Evolutionary conservation across 1,140 invertebrate species (phyloP), one percentile per base, ranked within the genome.

Genomic region (Colletes gigas): DNA sequence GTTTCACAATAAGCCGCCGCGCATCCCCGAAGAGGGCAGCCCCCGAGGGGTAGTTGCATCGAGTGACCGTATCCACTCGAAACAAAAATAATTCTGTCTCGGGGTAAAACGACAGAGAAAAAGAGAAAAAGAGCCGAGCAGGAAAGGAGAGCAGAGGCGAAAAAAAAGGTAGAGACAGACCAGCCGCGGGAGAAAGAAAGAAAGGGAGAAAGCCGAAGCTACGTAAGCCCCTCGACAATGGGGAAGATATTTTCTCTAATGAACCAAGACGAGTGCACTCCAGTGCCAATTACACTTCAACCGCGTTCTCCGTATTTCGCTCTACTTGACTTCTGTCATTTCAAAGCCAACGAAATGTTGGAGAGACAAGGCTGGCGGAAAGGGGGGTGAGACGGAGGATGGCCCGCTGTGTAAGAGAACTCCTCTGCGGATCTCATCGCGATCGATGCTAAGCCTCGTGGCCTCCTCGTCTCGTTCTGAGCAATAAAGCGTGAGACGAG

Each of bases 201-300:
- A 67, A 10, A 66, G 67, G 68, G 44, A 81, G 60, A 78, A 60
- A 81, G 54, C 5, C 12, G 63, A 73, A 71, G 89, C 83, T 83
- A 85, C 85, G 84, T 92, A 90, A 92, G 91, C 88, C 89, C 86
- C 91, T 92, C 85, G 85, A 93, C 92, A 93, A 93, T 92, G 87
- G 92, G 90, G 91, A 91, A 90, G 92, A 93, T 93, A 93, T 93
- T 93, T 92, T 92, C 91, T 93, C 92, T 93, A 93, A 93, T 93
- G 92, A 93, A 93, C 91, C 92, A 93, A 93, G 92, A 92, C 89
- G 90, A 93, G 92, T 91, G 89, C 88, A 91, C 92, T 93, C 88
- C 90, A 93, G 92, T 92, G 92, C 92, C 92, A 93, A 93, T 93
- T 93, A 93, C 92, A 93, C 92, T 93, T 90, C 88, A 91, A 90